Conservation (phyloP, 2,888 invertebrate species). For the Magallana nippona region DNA sequence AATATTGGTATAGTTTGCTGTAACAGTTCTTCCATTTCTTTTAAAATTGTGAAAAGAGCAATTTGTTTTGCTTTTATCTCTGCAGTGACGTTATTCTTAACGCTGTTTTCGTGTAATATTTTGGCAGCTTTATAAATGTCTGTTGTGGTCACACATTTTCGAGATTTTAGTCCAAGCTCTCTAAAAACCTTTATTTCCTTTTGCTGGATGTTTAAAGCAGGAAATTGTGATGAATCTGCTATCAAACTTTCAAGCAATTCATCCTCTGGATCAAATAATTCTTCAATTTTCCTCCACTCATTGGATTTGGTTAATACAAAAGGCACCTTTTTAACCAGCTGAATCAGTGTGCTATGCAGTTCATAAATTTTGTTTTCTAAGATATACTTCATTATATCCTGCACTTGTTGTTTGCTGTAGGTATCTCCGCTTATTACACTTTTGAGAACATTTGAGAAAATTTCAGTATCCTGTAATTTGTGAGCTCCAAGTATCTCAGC, state of each 20-base stretch:
- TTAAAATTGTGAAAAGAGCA: not conserved
- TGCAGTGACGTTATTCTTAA: not conserved
- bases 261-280: slow-evolving; percentile 53
- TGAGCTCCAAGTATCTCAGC: slow-evolving; percentile 37
- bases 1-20: not conserved
- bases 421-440: not conserved
- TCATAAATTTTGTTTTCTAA: slow-evolving; percentile 44
- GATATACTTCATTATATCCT: slow-evolving; percentile 51
- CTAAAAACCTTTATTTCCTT: not conserved
- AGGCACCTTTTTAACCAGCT: slow-evolving; percentile 37
- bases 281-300: slow-evolving; percentile 40
- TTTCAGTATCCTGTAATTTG: not conserved
- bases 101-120: slow-evolving; percentile 7
- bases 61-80: not conserved
- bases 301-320: slow-evolving; percentile 46
- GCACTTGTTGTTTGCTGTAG: slow-evolving; percentile 37
- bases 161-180: slow-evolving; percentile 49
- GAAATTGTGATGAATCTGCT: slow-evolving; percentile 43
- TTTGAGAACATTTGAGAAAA: slow-evolving; percentile 35
- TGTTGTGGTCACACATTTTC: slow-evolving; percentile 28
- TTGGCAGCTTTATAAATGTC: slow-evolving; percentile 45
- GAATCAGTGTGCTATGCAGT: slow-evolving; percentile 7
- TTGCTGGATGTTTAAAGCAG: not conserved
- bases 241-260: slow-evolving; percentile 41
- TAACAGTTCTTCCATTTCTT: not conserved